phyloP scores from a whole-genome alignment of 2,888 invertebrate genomes.

The Ichneumon xanthorius region DNA sequence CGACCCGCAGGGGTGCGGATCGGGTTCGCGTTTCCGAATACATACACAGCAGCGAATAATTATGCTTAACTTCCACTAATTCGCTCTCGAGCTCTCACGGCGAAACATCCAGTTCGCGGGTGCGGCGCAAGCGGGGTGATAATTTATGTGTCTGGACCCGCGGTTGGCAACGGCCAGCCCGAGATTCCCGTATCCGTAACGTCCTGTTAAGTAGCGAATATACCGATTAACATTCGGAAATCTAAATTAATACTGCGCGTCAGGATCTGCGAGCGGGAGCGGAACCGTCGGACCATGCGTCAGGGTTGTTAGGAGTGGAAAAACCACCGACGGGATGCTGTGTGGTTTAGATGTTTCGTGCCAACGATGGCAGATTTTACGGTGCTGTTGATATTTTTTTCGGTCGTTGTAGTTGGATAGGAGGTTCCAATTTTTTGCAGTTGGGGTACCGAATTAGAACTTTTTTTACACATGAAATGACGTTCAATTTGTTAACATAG shows the following conservation, averaged over 20 bases:
- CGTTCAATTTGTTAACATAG: too few relatives aligned
- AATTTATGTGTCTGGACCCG: conserved; percentile 42
- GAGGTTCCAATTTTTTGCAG: too few relatives aligned
- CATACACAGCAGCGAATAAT: conserved; percentile 45
- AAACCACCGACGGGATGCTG: not conserved
- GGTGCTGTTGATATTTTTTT: not conserved
- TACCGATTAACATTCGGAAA: conserved; percentile 52
- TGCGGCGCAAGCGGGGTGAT: conserved; percentile 14
- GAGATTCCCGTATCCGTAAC: conserved; percentile 24
- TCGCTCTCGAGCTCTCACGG: conserved; percentile 18
- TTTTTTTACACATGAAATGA: too few relatives aligned
- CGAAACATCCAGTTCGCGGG: conserved; percentile 15
- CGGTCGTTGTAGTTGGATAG: too few relatives aligned
- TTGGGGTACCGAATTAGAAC: too few relatives aligned
- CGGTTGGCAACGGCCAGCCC: conserved; percentile 9
- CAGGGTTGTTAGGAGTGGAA: not conserved
- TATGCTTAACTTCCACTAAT: conserved; percentile 57
- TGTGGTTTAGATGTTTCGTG: not conserved
- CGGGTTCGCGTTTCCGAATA: conserved; percentile 31
- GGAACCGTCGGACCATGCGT: not conserved
- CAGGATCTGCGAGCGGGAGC: not conserved
- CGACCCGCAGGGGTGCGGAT: conserved; percentile 28
- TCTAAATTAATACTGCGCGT: conserved; percentile 40
- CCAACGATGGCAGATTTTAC: not conserved
- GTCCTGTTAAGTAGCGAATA: conserved; percentile 51